These are phyloP conservation scores for Hucho hucho DNA, from an alignment of 2,113 vertebrate genomes.

Conservation along the genomic window DNA sequence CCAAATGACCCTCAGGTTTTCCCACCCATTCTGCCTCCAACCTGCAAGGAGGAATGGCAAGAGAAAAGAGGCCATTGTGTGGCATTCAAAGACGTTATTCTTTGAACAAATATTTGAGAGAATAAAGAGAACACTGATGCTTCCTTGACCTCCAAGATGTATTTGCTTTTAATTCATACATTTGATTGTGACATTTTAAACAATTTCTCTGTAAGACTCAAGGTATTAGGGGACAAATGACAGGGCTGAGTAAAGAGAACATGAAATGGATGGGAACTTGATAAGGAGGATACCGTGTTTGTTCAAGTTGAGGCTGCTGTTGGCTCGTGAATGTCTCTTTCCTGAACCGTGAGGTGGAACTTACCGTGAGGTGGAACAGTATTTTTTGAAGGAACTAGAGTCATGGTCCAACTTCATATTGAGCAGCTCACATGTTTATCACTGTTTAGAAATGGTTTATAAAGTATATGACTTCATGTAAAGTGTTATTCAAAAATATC, in stretches of 20 bases:
- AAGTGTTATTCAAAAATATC: no score
- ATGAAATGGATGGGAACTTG: constrained; percentile 39
- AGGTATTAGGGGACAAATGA: constrained; percentile 58
- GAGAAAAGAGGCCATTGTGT: constrained; percentile 42
- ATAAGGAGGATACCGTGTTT: constrained; percentile 61
- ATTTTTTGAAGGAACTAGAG: neutral
- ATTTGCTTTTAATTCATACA: constrained; percentile 63
- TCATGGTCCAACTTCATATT: no score
- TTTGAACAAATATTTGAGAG: constrained; percentile 61
- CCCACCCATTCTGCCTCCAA: constrained; percentile 54
- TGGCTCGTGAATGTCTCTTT: constrained; percentile 48
- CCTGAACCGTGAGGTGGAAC: constrained; percentile 39
- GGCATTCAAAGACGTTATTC: constrained; percentile 39
- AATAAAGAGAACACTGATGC: constrained; percentile 40
- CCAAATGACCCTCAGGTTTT: constrained; percentile 63
- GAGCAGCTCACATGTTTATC: no score
- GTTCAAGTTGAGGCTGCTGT: constrained; percentile 57
- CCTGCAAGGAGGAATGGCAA: constrained; percentile 26
- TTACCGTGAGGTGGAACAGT: constrained; percentile 33
- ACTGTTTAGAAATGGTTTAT: no score
- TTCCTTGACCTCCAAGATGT: constrained; percentile 52
- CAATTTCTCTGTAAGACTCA: constrained; percentile 49
- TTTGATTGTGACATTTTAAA: constrained; percentile 59
- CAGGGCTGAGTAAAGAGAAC: constrained; percentile 50
- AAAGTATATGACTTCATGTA: no score